phyloP scores from a whole-genome alignment of 2,888 invertebrate genomes.

The Archips xylosteana region DNA sequence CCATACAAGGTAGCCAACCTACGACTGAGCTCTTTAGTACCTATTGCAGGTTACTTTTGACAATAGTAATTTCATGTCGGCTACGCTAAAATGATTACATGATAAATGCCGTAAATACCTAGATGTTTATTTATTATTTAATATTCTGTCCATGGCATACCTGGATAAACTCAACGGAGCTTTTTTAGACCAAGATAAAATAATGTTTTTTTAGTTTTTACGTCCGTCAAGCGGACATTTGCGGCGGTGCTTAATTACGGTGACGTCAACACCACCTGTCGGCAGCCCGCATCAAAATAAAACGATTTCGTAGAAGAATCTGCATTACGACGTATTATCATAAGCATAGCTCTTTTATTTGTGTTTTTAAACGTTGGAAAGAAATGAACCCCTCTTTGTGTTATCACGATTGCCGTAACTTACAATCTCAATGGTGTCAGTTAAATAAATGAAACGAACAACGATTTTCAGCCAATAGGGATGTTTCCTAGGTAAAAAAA shows the following conservation, averaged over 20 bases:
- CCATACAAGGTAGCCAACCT: no score
- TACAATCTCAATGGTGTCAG: background rate
- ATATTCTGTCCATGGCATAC: background rate
- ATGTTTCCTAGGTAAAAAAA: no score
- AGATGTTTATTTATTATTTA: background rate
- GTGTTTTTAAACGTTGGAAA: background rate
- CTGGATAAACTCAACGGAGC: background rate
- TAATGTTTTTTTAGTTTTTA: conserved; percentile 11
- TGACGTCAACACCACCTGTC: conserved; percentile 21
- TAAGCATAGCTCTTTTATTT: background rate
- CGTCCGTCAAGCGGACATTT: conserved; percentile 15
- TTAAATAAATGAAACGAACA: no score
- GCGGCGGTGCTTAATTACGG: conserved; percentile 11
- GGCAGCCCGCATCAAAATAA: conserved; percentile 5
- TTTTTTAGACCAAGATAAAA: background rate
- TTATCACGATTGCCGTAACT: background rate
- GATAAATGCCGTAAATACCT: no score
- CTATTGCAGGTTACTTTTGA: no score
- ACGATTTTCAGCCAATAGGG: no score
- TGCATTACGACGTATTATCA: background rate
- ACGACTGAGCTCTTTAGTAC: no score
- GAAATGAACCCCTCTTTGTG: background rate
- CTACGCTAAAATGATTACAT: no score
- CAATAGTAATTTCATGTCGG: no score
- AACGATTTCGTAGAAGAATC: conserved; percentile 18